Evolutionary conservation across 2,113 vertebrate genomes (phyloP).

Genomic region (Cavia porcellus): DNA sequence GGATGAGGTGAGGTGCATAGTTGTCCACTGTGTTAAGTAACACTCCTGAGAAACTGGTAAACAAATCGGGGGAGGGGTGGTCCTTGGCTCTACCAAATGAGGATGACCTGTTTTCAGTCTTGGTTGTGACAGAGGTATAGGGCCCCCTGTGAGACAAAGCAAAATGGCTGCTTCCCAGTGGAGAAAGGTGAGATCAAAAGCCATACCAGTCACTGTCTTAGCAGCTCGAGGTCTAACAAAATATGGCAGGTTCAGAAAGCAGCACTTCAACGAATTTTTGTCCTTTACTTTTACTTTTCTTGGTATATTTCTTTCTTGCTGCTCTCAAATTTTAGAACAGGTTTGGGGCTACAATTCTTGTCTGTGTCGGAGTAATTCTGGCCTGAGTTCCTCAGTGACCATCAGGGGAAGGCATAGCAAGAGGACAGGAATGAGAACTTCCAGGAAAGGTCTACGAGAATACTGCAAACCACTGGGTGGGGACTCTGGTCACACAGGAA

Average conservation of each 20-base stretch:
- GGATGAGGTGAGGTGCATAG: neutral
- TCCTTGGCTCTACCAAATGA: neutral
- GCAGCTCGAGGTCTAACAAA: neutral
- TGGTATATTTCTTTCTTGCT: neutral
- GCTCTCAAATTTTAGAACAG: constrained; percentile 5
- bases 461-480: neutral
- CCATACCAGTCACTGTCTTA: neutral
- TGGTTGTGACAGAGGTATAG: neutral
- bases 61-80: neutral
- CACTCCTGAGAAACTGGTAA: neutral
- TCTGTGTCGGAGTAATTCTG: neutral
- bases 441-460: neutral
- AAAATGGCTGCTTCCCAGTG: neutral
- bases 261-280: neutral
- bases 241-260: neutral
- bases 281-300: neutral
- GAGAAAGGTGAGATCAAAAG: neutral
- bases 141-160: neutral
- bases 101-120: neutral
- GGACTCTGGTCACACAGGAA: neutral
- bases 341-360: neutral
- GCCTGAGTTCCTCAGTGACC: neutral
- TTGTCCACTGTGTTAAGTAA: neutral
- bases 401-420: neutral
- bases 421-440: neutral